A percentile compares a stretch with the other conserved stretches of the same genome.
These are phyloP conservation scores for Gila robusta DNA, from an alignment of 2,797 vertebrate species.

Conservation along the genomic window DNA sequence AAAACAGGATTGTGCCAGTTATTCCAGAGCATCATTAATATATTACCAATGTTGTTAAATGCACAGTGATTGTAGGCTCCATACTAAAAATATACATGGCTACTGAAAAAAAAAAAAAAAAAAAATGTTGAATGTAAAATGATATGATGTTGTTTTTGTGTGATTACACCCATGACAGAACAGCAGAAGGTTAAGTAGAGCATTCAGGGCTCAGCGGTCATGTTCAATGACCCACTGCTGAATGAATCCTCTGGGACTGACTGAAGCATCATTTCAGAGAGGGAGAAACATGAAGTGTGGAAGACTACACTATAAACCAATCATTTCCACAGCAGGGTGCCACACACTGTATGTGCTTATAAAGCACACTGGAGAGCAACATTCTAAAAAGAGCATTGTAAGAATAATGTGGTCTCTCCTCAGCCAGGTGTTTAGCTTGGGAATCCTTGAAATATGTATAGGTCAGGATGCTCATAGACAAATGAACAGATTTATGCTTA, in stretches of 20 bases:
- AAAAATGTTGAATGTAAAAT: constrained; percentile 4
- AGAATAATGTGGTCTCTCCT: constrained; percentile 20
- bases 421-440: constrained; percentile 15
- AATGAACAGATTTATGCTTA: neutral
- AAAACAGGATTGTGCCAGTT: constrained; percentile 20
- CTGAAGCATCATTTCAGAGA: constrained; percentile 53
- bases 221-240: constrained; percentile 65
- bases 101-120: neutral
- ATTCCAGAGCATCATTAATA: neutral
- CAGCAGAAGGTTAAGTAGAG: constrained; percentile 63
- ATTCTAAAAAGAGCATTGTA: constrained; percentile 34
- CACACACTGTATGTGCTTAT: constrained; percentile 45
- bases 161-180: constrained; percentile 45
- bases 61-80: neutral
- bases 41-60: constrained; percentile 14
- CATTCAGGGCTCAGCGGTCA: constrained; percentile 63
- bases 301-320: constrained; percentile 61
- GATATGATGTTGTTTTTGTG: constrained; percentile 45
- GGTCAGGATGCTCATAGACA: too few relatives aligned
- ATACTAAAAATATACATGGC: constrained; percentile 5
- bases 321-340: constrained; percentile 61
- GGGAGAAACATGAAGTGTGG: constrained; percentile 55
- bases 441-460: neutral
- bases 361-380: constrained; percentile 44
- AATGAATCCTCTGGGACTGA: constrained; percentile 62